phyloP scores from a whole-genome alignment of 2,113 vertebrate species.

The Sorex fumeus region DNA sequence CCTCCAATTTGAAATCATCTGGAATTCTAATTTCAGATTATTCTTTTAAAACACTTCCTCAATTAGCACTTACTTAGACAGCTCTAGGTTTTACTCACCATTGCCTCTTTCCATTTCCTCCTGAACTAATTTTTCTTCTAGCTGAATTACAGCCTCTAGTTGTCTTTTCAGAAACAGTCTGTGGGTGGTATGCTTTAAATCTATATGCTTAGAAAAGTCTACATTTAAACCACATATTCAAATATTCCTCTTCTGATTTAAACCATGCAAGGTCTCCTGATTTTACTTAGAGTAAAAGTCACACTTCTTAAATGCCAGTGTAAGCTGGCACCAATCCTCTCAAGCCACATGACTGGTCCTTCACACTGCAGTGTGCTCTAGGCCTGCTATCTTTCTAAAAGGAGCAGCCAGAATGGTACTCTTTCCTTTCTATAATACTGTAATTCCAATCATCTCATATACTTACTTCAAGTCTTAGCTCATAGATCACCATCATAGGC shows the following conservation, averaged over 20 bases:
- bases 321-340: neutral
- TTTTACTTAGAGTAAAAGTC: constrained; percentile 6
- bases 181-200: neutral
- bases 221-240: neutral
- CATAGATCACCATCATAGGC: no score
- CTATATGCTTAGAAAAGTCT: neutral
- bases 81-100: constrained; percentile 49
- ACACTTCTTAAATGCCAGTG: neutral
- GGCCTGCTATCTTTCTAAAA: no score
- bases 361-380: no score
- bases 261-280: neutral
- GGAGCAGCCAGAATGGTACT: no score
- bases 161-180: constrained; percentile 23
- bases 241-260: neutral
- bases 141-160: constrained; percentile 47
- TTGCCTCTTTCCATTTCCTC: neutral
- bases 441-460: no score
- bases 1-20: constrained; percentile 20
- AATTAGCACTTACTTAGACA: neutral
- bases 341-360: neutral
- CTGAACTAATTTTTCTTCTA: constrained; percentile 38
- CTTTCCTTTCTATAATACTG: no score
- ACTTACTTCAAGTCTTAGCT: no score
- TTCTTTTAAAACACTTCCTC: constrained; percentile 28
- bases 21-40: constrained; percentile 26